phyloP scores from a whole-genome alignment of 2,888 invertebrate genomes.

The Linhomoeus sp. region DNA sequence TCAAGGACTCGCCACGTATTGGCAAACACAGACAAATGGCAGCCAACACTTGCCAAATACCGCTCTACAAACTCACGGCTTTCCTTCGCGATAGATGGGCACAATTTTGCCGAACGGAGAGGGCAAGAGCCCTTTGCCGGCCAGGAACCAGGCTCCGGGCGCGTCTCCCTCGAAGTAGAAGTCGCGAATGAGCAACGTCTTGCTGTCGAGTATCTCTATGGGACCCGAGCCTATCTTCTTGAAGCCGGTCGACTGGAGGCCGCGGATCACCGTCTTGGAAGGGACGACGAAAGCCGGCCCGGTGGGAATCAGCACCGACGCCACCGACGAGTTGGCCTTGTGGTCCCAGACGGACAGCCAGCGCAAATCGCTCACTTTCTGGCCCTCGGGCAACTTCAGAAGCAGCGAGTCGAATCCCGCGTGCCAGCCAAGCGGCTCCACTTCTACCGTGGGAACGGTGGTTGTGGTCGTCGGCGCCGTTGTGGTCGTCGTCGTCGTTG shows the following conservation, averaged over 20 bases:
- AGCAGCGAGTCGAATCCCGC: constrained; percentile 21
- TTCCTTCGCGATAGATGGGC: constrained; percentile 13
- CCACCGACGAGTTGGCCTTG: constrained; percentile 14
- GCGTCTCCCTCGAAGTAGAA: constrained; percentile 19
- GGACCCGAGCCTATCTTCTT: constrained; percentile 3
- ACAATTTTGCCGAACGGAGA: constrained; percentile 20
- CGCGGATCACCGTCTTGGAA: constrained; percentile 11
- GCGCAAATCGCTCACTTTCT: constrained; percentile 12
- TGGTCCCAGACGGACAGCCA: constrained; percentile 25
- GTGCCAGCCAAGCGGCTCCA: constrained; percentile 18
- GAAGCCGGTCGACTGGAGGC: constrained; percentile 14
- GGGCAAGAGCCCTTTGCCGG: constrained; percentile 22
- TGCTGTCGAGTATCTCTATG: constrained; percentile 18
- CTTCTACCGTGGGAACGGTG: too few species aligned
- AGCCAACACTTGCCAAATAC: too few species aligned
- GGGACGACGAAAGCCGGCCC: constrained; percentile 17
- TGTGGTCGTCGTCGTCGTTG: too few species aligned
- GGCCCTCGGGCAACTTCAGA: constrained; percentile 16
- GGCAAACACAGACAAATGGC: too few species aligned
- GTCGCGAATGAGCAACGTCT: constrained; percentile 20
- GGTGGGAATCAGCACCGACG: constrained; percentile 19
- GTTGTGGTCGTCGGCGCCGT: too few species aligned
- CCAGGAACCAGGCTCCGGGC: constrained; percentile 25
- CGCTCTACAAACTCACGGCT: too few species aligned
- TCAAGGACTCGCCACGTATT: too few species aligned